Conservation (phyloP, 2,888 invertebrate genomes). For the Cloeon dipterum region DNA sequence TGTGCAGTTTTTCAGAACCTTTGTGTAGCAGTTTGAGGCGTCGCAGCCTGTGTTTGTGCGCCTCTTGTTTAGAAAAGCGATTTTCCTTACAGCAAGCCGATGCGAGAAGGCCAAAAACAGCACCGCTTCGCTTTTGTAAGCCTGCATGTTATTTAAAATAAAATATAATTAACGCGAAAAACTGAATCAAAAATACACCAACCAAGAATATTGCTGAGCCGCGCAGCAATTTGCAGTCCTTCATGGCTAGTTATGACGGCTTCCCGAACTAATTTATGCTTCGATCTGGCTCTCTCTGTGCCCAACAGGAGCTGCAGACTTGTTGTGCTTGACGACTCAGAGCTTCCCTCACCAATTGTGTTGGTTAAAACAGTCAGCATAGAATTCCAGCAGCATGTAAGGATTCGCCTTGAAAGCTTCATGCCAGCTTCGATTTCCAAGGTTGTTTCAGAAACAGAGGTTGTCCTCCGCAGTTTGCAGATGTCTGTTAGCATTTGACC, state of each 20-base stretch:
- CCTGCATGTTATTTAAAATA: slow-evolving; percentile 19
- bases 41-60: slow-evolving; percentile 8
- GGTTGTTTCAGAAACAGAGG: slow-evolving; percentile 37
- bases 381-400: slow-evolving; percentile 82
- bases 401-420: slow-evolving; percentile 30
- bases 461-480: slow-evolving; percentile 59
- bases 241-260: slow-evolving; percentile 72
- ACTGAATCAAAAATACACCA: slow-evolving; percentile 6
- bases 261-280: slow-evolving; percentile 32
- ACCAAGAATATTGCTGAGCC: slow-evolving; percentile 67
- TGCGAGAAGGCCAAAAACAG: slow-evolving; percentile 65
- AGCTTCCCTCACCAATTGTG: slow-evolving; percentile 31
- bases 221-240: slow-evolving; percentile 77
- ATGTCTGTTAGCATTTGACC: slow-evolving; percentile 68
- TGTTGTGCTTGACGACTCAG: slow-evolving; percentile 13
- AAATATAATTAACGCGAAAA: not conserved
- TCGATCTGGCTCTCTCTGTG: slow-evolving; percentile 21
- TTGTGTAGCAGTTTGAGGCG: slow-evolving; percentile 9
- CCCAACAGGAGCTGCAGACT: slow-evolving; percentile 19
- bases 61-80: slow-evolving; percentile 34
- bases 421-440: slow-evolving; percentile 54
- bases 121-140: slow-evolving; percentile 74
- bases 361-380: slow-evolving; percentile 72
- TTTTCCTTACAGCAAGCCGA: slow-evolving; percentile 67
- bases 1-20: slow-evolving; percentile 32